Percentiles rank a stretch among this genome's conserved stretches.
Evolutionary conservation across 2,113 vertebrate species (phyloP).

Genomic region (Trogon melanurus): DNA sequence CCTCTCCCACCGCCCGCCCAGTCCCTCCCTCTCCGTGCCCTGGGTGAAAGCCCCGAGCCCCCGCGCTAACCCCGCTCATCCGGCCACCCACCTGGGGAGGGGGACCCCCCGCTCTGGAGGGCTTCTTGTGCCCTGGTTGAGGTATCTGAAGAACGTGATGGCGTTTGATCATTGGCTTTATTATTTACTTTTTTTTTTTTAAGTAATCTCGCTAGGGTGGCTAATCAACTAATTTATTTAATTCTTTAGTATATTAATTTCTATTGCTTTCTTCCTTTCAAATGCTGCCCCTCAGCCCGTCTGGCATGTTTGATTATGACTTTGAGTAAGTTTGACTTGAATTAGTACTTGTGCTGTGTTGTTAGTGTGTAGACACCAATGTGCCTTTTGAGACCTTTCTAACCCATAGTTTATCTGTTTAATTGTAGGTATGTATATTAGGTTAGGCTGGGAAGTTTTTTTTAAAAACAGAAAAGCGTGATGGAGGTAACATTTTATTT

Average conservation of each 20-base stretch:
- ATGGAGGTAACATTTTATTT: slow-evolving; percentile 85
- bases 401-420: slow-evolving; percentile 86
- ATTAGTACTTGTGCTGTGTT: slow-evolving; percentile 87
- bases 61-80: not conserved
- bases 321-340: slow-evolving; percentile 99
- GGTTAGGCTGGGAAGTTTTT: slow-evolving; percentile 85
- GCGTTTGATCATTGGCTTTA: slow-evolving; percentile 50
- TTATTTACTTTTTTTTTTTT: slow-evolving; percentile 29
- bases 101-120: slow-evolving; percentile 6
- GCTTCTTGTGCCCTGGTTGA: slow-evolving; percentile 39
- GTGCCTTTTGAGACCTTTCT: slow-evolving; percentile 78
- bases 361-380: slow-evolving; percentile 77
- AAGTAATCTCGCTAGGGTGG: slow-evolving; percentile 72
- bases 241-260: slow-evolving; percentile 89
- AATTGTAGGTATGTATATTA: slow-evolving; percentile 87
- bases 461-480: slow-evolving; percentile 84
- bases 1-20: no score
- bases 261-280: slow-evolving; percentile 94
- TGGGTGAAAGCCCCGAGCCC: not conserved
- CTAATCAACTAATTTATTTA: slow-evolving; percentile 83
- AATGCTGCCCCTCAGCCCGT: slow-evolving; percentile 95
- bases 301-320: slow-evolving; percentile 99
- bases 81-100: slow-evolving; percentile 27
- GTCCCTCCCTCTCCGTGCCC: no score
- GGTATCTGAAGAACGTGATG: slow-evolving; percentile 24